These are phyloP conservation scores for Aphis gossypii DNA, from an alignment of 1,140 invertebrate genomes.

Conservation along the genomic window DNA sequence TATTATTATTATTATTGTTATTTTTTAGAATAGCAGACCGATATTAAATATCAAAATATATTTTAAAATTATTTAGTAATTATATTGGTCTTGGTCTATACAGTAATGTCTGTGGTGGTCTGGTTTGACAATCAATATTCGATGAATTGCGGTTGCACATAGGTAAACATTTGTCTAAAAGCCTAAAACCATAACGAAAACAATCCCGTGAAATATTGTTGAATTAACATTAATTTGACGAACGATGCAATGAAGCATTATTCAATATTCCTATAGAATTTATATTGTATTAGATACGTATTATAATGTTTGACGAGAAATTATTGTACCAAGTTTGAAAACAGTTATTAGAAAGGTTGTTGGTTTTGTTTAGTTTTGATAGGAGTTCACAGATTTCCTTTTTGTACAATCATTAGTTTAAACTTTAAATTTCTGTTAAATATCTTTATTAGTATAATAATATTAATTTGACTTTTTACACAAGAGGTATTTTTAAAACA, in stretches of 20 bases:
- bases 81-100: background rate
- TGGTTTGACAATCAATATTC: background rate
- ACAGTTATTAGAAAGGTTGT: background rate
- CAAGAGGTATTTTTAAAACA: background rate
- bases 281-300: background rate
- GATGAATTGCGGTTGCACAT: background rate
- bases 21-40: background rate
- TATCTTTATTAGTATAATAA: background rate
- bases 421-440: background rate
- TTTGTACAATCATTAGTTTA: background rate
- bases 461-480: background rate
- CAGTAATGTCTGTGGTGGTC: background rate
- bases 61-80: background rate
- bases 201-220: background rate
- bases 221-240: background rate
- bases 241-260: background rate
- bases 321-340: background rate
- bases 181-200: background rate
- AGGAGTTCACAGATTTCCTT: background rate
- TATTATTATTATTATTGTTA: background rate
- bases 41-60: background rate
- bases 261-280: background rate
- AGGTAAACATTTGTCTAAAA: slow-evolving; percentile 1
- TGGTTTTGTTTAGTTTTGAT: background rate
- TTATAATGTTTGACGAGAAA: background rate